Conservation (phyloP, 2,888 invertebrate species). For the Endotricha flammealis region DNA sequence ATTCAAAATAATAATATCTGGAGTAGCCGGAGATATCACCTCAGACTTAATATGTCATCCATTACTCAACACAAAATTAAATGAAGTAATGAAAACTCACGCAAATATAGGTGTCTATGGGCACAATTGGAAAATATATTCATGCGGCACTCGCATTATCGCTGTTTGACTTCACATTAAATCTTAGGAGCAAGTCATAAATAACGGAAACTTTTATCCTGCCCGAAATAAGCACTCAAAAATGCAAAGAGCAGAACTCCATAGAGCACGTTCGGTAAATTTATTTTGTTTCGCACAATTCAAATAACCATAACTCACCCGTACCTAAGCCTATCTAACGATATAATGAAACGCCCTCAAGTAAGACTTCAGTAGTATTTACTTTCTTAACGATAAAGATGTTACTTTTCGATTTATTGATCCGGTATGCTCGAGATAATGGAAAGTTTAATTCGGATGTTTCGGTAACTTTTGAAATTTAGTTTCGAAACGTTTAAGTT, state of each 20-base stretch:
- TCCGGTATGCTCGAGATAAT: constrained; percentile 37
- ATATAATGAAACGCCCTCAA: constrained; percentile 70
- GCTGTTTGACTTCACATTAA: constrained; percentile 77
- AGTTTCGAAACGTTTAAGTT: too few species aligned
- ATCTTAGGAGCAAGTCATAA: constrained; percentile 72
- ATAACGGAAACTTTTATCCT: constrained; percentile 77
- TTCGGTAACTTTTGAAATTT: not conserved
- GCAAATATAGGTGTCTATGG: too few species aligned
- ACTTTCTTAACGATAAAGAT: constrained; percentile 67
- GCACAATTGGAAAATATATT: constrained; percentile 54
- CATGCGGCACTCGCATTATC: constrained; percentile 68
- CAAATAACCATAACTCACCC: constrained; percentile 78
- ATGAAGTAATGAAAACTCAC: too few species aligned
- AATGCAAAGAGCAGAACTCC: constrained; percentile 77
- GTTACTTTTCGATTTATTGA: constrained; percentile 72
- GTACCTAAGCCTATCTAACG: constrained; percentile 74
- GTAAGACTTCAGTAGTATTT: constrained; percentile 62
- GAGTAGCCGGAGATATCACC: too few species aligned
- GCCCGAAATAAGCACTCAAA: constrained; percentile 78
- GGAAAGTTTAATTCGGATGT: constrained; percentile 26
- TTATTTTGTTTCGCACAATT: constrained; percentile 79
- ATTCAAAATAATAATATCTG: too few species aligned
- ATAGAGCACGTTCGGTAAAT: constrained; percentile 77
- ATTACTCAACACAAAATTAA: too few species aligned
- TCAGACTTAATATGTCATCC: too few species aligned